These are phyloP conservation scores for Chlamydotis undulata DNA, from an alignment of 2,113 vertebrate genomes.

Conservation along the genomic window DNA sequence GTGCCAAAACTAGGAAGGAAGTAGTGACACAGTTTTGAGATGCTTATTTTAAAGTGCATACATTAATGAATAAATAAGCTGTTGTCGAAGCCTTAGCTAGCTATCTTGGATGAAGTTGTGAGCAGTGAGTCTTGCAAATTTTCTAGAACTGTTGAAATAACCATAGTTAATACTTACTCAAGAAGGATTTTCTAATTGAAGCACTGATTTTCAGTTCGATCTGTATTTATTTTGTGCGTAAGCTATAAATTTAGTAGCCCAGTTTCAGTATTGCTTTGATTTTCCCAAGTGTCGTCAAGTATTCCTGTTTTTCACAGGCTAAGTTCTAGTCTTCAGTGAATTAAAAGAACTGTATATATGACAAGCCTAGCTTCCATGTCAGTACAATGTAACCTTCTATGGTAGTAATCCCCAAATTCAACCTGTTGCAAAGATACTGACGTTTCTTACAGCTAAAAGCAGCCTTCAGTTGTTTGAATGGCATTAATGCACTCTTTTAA, in stretches of 20 bases:
- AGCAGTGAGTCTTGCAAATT: background rate
- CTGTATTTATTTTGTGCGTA: background rate
- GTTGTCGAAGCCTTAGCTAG: background rate
- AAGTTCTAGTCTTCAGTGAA: background rate
- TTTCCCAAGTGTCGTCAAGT: background rate
- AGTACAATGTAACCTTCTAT: background rate
- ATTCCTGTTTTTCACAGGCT: background rate
- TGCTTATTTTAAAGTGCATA: background rate
- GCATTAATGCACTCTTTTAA: background rate
- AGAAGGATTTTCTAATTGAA: background rate
- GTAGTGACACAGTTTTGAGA: background rate
- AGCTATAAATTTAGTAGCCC: background rate
- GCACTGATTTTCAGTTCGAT: background rate
- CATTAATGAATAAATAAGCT: background rate
- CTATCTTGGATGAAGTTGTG: background rate
- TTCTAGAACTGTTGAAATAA: background rate
- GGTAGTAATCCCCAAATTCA: background rate
- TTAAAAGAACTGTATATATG: background rate
- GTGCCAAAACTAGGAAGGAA: background rate
- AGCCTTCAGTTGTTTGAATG: background rate
- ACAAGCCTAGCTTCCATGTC: background rate
- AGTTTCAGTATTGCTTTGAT: background rate
- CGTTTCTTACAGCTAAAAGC: background rate
- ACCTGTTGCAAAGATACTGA: background rate
- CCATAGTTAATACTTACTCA: background rate